Evolutionary conservation across 1,140 invertebrate species (phyloP), one percentile per base, ranked within the genome.

Genomic region (Chionoecetes opilio): DNA sequence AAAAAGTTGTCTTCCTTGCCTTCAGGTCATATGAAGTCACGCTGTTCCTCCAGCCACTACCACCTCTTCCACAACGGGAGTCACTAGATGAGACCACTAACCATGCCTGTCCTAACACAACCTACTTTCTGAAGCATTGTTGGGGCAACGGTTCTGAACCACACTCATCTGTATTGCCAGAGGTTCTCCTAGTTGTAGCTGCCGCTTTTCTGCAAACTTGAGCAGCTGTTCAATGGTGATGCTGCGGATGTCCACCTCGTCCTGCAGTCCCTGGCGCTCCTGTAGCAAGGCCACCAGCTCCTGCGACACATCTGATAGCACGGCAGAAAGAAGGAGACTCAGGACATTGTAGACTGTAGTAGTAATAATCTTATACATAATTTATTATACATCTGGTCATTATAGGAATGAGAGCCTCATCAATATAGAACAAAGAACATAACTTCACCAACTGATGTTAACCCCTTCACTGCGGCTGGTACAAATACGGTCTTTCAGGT

Each of bases 141-240:
- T 37, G 8, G 88, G 93, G 75, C 92, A 93, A 26, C 92, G 94
- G 26, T 95, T 92, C 53, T 85, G 82, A 29, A 95, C 94, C n/a
- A 95, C 91, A 92, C 94, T 95, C 94, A 95, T 95, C 46, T 95
- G 94, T 95, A 95, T 86, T 38, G 94, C 94, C 41, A 95, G 29
- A 26, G 94, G 94, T 53, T 95, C 94, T 86, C 94, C 90, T 29
- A 95, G 94, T 34, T 95, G 94, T 8, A 95, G 90, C 38, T 95
- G 94, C 35, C 94, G 82, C 84, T 75, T 95, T 75, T 95, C 94
- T 32, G 94, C 94, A 95, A 95, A 95, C 38, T 95, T 95, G 3
- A 95, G 94, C 38, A 95, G 84, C 94, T 95, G 94, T 21, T 95
- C 94, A 86, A 95, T 95, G 38, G 94, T 95, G 29, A 95, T 95